These are phyloP conservation scores for Chloroceryle amazona DNA, from an alignment of 2,797 vertebrate species.

Conservation along the genomic window DNA sequence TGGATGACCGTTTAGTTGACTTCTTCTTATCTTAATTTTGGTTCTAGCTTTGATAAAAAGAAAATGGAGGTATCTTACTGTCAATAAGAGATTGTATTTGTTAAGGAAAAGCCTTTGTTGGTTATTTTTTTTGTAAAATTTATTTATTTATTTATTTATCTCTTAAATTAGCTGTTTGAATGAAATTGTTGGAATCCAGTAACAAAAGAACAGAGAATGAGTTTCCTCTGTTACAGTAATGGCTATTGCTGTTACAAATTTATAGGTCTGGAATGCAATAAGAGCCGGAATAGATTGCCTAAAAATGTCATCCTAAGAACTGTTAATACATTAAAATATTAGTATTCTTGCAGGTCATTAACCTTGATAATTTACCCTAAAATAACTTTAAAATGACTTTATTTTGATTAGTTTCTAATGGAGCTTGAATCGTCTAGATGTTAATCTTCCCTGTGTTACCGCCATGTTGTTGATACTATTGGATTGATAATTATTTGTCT, in stretches of 20 bases:
- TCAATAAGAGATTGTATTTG: not conserved
- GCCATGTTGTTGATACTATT: not conserved
- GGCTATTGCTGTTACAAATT: not conserved
- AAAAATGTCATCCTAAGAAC: not conserved
- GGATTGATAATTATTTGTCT: not conserved
- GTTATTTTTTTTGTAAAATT: not conserved
- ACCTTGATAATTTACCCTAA: constrained; percentile 50
- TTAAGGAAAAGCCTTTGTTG: not conserved
- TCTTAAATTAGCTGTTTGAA: not conserved
- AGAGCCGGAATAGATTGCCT: not conserved
- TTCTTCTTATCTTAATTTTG: not conserved
- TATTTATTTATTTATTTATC: not conserved
- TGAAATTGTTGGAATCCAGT: not conserved
- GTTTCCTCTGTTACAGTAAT: not conserved
- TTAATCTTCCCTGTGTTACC: constrained; percentile 8
- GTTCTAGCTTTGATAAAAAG: not conserved
- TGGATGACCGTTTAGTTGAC: not conserved
- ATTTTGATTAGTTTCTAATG: constrained; percentile 52
- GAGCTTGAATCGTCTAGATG: not conserved
- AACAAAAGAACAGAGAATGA: not conserved
- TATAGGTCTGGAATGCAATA: not conserved
- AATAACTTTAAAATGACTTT: constrained; percentile 40
- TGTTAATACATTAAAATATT: constrained; percentile 12
- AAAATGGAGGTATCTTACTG: not conserved
- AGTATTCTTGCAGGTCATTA: constrained; percentile 58